Evolutionary conservation across 2,113 vertebrate species (phyloP).

Genomic region (Cephalophus harveyi): DNA sequence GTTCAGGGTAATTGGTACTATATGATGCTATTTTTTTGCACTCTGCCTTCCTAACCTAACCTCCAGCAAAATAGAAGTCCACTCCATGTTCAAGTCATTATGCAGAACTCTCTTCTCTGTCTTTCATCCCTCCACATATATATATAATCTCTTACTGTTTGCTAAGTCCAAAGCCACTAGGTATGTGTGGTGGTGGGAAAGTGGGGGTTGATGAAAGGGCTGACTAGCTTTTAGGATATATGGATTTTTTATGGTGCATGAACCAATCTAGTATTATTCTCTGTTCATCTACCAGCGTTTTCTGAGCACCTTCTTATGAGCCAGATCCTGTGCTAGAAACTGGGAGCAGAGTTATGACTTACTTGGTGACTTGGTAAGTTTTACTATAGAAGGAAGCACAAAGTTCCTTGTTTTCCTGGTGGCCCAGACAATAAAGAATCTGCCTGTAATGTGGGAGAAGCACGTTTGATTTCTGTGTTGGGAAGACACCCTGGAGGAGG

Average conservation of each 20-base stretch:
- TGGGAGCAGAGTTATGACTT: neutral
- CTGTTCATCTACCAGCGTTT: neutral
- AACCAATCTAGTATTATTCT: neutral
- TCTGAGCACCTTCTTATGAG: neutral
- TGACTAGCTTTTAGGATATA: neutral
- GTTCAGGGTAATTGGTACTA: neutral
- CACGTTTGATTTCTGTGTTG: neutral
- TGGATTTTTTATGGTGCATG: neutral
- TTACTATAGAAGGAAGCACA: neutral
- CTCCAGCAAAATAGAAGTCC: neutral
- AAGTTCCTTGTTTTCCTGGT: neutral
- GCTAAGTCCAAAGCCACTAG: neutral
- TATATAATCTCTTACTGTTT: neutral
- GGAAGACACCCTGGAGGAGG: neutral
- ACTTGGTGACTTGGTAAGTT: neutral
- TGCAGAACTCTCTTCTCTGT: neutral
- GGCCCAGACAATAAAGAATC: neutral
- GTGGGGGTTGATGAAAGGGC: neutral
- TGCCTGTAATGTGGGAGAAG: neutral
- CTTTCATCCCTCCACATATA: neutral
- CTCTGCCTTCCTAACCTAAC: conserved; percentile 7
- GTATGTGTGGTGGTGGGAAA: neutral
- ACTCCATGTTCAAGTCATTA: neutral
- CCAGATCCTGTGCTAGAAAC: neutral
- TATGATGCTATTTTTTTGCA: neutral